A percentile compares a stretch with the other conserved stretches of the same genome.
Evolutionary conservation across 2,888 invertebrate genomes (phyloP).

Genomic region (Crossocerus cetratus): DNA sequence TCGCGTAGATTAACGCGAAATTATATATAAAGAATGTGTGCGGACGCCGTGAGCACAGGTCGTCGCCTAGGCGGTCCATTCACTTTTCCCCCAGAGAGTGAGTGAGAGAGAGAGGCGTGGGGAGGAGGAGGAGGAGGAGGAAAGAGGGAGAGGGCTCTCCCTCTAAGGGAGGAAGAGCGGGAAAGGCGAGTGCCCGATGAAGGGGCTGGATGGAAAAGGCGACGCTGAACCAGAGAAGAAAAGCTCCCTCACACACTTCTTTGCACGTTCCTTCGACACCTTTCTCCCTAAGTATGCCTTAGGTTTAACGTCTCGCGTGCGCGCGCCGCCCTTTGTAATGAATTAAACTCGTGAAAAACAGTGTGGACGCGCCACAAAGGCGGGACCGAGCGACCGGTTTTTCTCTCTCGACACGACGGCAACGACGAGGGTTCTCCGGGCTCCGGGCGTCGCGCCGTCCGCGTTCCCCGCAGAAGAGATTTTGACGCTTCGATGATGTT

Average conservation of each 20-base stretch:
- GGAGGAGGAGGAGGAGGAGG: too few relatives aligned
- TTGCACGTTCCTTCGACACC: conserved; percentile 31
- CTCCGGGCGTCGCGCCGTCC: conserved; percentile 17
- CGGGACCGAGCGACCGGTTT: conserved; percentile 16
- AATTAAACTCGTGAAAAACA: conserved; percentile 55
- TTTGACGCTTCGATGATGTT: conserved; percentile 23
- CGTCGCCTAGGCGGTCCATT: conserved; percentile 52
- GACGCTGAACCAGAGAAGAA: conserved; percentile 7
- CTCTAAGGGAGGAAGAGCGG: background rate
- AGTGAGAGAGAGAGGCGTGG: background rate
- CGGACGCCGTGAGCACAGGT: conserved; percentile 61
- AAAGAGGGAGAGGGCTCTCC: background rate
- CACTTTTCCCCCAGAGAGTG: conserved; percentile 27
- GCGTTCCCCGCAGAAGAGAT: conserved; percentile 4
- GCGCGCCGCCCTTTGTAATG: conserved; percentile 53
- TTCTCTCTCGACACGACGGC: conserved; percentile 30
- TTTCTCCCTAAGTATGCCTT: conserved; percentile 11
- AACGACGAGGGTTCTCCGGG: background rate
- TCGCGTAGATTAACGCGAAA: conserved; percentile 79
- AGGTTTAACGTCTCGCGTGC: conserved; percentile 36
- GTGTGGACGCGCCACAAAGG: conserved; percentile 37
- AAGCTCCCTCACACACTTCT: conserved; percentile 23
- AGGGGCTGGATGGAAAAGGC: conserved; percentile 14
- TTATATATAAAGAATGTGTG: conserved; percentile 77
- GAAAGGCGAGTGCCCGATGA: conserved; percentile 4